Conservation (phyloP, 2,888 invertebrate genomes). For the Drosophila stalkeri region DNA sequence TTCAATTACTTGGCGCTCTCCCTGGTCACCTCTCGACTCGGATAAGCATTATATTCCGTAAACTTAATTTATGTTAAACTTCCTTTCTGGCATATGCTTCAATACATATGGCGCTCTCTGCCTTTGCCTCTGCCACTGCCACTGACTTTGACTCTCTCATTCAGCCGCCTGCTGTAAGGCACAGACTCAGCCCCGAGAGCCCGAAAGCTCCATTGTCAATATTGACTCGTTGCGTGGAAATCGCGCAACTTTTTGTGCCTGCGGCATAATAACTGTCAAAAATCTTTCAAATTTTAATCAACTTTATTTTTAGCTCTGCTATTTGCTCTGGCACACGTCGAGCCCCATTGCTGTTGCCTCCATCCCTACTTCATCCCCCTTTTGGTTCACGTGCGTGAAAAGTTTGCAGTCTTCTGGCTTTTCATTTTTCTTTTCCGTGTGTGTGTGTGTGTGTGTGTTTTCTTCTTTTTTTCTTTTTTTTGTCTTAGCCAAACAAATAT, state of each 20-base stretch:
- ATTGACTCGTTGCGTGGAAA: conserved; percentile 69
- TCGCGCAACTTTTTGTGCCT: conserved; percentile 63
- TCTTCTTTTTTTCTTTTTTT: conserved; percentile 14
- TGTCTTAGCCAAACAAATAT: conserved; percentile 74
- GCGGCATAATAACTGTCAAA: conserved; percentile 78
- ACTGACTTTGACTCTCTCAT: too few relatives aligned
- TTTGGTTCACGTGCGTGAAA: conserved; percentile 30
- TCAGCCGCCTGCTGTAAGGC: not conserved
- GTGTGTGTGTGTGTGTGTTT: too few relatives aligned
- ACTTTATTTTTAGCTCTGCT: conserved; percentile 70
- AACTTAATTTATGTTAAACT: not conserved
- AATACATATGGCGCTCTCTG: not conserved
- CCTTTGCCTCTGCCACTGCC: too few relatives aligned
- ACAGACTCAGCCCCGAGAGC: conserved; percentile 2
- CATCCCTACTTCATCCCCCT: not conserved
- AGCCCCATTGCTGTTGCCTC: not conserved
- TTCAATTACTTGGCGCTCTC: not conserved
- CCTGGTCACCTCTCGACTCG: conserved; percentile 2
- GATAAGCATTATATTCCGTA: not conserved
- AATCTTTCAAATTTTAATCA: conserved; percentile 80
- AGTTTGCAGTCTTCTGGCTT: conserved; percentile 50
- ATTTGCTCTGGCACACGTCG: conserved; percentile 56
- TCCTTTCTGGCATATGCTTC: not conserved
- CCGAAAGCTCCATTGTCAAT: conserved; percentile 63
- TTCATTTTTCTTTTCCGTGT: not conserved